phyloP scores from a whole-genome alignment of 2,797 vertebrate genomes.

The Cuculus canorus region DNA sequence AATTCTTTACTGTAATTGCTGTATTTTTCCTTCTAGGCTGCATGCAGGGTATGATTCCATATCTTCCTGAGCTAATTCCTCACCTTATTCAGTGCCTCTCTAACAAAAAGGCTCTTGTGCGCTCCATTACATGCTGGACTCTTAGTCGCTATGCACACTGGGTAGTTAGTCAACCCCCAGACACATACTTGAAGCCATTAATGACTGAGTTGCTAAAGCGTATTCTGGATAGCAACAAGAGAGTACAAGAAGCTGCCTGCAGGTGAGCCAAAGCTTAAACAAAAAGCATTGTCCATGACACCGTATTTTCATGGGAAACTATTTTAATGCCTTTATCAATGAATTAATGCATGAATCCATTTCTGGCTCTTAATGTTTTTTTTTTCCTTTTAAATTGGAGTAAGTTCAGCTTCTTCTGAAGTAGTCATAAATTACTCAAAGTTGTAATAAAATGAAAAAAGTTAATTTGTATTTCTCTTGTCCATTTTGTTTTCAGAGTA shows the following conservation, averaged over 20 bases:
- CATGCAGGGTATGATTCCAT: constrained; percentile 98
- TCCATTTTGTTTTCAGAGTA: not conserved
- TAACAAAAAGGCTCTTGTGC: constrained; percentile 95
- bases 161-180: constrained; percentile 95
- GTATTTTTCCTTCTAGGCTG: constrained; percentile 80
- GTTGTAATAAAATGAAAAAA: not conserved
- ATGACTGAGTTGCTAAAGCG: constrained; percentile 97
- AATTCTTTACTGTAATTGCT: not conserved
- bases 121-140: constrained; percentile 97
- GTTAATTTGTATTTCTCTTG: not conserved
- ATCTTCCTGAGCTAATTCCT: constrained; percentile 94
- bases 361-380: not conserved
- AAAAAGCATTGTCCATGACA: not conserved
- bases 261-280: constrained; percentile 79
- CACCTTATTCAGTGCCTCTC: constrained; percentile 95
- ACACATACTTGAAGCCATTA: constrained; percentile 94
- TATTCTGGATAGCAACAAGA: constrained; percentile 95
- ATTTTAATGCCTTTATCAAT: not conserved
- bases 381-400: no score
- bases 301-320: not conserved
- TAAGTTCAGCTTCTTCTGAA: no score
- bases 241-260: constrained; percentile 97
- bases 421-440: not conserved
- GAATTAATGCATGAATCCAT: not conserved
- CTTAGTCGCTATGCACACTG: constrained; percentile 97